phyloP scores from a whole-genome alignment of 2,888 invertebrate genomes.

The Eupeodes luniger region DNA sequence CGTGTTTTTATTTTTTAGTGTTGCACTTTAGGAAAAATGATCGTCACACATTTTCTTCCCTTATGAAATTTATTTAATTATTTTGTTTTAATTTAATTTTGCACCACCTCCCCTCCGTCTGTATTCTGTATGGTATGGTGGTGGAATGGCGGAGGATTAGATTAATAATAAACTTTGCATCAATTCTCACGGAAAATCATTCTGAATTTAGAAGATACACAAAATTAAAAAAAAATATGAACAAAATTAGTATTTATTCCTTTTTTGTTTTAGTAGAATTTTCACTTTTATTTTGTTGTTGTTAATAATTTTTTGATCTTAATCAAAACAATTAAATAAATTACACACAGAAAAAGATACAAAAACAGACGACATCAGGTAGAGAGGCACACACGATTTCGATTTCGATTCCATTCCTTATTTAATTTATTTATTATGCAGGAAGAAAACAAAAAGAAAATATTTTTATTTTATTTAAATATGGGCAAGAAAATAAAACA shows the following conservation, averaged over 20 bases:
- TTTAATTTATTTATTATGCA: background rate
- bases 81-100: background rate
- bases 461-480: background rate
- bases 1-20: background rate
- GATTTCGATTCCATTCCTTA: background rate
- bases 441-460: slow-evolving; percentile 2
- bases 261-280: background rate
- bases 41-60: slow-evolving; percentile 64
- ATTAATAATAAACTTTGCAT: slow-evolving; percentile 7
- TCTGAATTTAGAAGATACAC: background rate
- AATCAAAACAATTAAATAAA: slow-evolving; percentile 9
- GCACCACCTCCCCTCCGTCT: background rate
- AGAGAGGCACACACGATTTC: slow-evolving; percentile 8
- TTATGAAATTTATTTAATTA: slow-evolving; percentile 3
- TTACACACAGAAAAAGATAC: background rate
- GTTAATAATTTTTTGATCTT: background rate
- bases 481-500: slow-evolving; percentile 21
- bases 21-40: slow-evolving; percentile 61
- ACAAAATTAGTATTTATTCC: background rate
- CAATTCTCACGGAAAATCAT: slow-evolving; percentile 24
- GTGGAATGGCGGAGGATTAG: background rate
- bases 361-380: background rate
- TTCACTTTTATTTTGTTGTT: background rate
- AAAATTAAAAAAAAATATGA: background rate
- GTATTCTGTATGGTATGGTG: background rate